Conservation (phyloP, 2,113 vertebrate species). For the Clarias gariepinus region DNA sequence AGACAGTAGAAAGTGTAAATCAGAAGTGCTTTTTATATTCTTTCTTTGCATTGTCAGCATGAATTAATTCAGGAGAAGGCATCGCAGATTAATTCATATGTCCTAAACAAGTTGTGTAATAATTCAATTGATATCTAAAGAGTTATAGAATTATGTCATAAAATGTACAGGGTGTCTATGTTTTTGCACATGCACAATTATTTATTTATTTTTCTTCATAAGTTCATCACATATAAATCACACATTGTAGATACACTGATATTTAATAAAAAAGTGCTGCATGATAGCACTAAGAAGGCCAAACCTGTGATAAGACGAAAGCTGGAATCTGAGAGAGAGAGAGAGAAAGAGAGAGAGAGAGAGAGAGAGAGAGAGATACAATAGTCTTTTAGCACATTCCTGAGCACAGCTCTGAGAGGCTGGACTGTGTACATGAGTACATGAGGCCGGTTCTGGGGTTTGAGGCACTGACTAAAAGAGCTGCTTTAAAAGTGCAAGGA, state of each 20-base stretch:
- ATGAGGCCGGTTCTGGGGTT: slow-evolving; percentile 56
- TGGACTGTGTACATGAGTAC: slow-evolving; percentile 52
- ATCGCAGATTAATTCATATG: neutral
- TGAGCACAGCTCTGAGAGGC: slow-evolving; percentile 48
- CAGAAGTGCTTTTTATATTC: neutral
- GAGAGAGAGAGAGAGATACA: slow-evolving; percentile 14
- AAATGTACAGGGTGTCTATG: neutral
- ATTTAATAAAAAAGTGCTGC: neutral
- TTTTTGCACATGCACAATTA: neutral
- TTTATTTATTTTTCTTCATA: neutral
- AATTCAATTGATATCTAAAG: neutral
- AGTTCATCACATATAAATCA: neutral
- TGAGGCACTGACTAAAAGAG: slow-evolving; percentile 43
- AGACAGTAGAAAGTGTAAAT: neutral
- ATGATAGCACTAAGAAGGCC: slow-evolving; percentile 44
- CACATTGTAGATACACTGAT: neutral
- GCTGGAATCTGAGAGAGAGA: slow-evolving; percentile 12
- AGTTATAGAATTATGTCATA: neutral
- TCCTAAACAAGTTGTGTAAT: neutral
- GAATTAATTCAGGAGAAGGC: neutral
- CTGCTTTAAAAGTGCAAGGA: slow-evolving; percentile 50
- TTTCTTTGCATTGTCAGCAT: neutral
- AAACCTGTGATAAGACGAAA: slow-evolving; percentile 37
- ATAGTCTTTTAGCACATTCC: slow-evolving; percentile 51
- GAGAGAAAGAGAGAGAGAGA: slow-evolving; percentile 38